Conservation (phyloP, 1,140 invertebrate genomes). For the Formica exsecta region DNA sequence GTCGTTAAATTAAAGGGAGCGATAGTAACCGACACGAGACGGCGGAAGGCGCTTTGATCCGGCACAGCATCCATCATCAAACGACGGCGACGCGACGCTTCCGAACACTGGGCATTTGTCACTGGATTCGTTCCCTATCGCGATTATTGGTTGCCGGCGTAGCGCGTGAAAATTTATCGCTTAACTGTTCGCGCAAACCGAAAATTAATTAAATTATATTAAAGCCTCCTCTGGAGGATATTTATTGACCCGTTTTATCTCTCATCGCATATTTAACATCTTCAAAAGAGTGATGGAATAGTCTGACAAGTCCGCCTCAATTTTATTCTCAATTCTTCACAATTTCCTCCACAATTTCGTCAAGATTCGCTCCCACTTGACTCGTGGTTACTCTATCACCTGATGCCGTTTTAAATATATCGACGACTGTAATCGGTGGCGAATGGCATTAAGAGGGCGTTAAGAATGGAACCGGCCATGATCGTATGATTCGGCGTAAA, state of each 20-base stretch:
- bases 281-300: background rate
- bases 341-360: background rate
- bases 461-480: slow-evolving; percentile 49
- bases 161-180: slow-evolving; percentile 4
- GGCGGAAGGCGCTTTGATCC: slow-evolving; percentile 56
- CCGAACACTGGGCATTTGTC: background rate
- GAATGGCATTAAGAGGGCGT: slow-evolving; percentile 62
- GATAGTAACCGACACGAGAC: slow-evolving; percentile 25
- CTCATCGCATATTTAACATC: background rate
- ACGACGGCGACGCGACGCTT: slow-evolving; percentile 24
- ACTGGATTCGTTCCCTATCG: slow-evolving; percentile 4
- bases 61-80: slow-evolving; percentile 58
- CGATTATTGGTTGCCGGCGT: slow-evolving; percentile 14
- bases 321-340: slow-evolving; percentile 7
- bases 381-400: background rate
- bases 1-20: slow-evolving; percentile 73
- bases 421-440: slow-evolving; percentile 23
- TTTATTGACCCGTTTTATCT: background rate
- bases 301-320: background rate
- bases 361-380: background rate
- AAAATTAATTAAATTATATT: slow-evolving; percentile 32
- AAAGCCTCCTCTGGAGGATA: background rate
- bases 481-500: slow-evolving; percentile 71
- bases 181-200: background rate
- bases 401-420: slow-evolving; percentile 37